Base-by-base conservation (phyloP, 2,888 invertebrate species). In the Sarcophaga rosellei region DNA sequence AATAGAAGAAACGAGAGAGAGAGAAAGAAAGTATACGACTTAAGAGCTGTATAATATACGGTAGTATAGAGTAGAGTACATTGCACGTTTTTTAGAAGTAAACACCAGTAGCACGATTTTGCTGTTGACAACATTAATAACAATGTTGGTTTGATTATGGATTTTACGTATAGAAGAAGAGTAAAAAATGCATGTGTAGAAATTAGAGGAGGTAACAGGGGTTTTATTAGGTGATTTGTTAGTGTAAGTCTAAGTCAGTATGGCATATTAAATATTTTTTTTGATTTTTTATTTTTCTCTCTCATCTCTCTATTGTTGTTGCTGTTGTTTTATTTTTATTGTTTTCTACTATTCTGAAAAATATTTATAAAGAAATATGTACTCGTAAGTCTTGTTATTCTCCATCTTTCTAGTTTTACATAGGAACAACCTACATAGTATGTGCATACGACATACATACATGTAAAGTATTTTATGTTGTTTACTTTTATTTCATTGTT, bases 91-190 rank as follows among this genome's bases (percentile, higher is more conserved):
- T 63, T 20, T 25, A 78, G 63, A 75, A 45, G 77, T 81, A 86
- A 79, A 80, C 76, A 77, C 76, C 63, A 83, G 81, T 62, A 78
- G 81, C 74, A 83, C 61, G 78, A 84, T 72, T 74, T 81, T 74
- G 62, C 77, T 86, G 84, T 86, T 84, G 84, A 86, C 86, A 86
- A 86, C 81, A 65, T 86, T 84, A 78, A 86, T 83, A 86, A 82
- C 66, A 85, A 84, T 44, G 79, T 86, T 84, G 81, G 73, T 63
- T 78, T 74, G 83, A 66, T 81, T 83, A 65, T 74, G 63, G 23
- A 74, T 77, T 73, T 57, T 61, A 17, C 17, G 53, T 17, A 53
- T 17, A 53, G 66, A 23, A 45, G 65, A 44, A 44, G 20, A 12
- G 53, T 53, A 3, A 53, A 53, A 53, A 53, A 53, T 53, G 53